Evolutionary conservation across 2,113 vertebrate species (phyloP).

Genomic region (Dipodomys ordii): DNA sequence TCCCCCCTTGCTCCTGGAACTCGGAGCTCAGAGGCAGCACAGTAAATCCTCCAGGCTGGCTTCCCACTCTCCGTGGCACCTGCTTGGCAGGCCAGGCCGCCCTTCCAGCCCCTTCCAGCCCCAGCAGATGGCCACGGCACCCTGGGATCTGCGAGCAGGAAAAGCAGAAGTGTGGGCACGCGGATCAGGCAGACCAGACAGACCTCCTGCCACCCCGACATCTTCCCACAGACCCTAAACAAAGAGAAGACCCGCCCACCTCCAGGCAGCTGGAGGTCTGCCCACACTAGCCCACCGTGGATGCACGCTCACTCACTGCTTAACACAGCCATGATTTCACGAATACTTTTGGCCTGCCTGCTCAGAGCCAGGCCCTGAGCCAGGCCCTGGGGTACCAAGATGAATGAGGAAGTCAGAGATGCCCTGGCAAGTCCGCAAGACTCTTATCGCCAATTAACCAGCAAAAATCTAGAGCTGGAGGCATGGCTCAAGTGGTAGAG

Average conservation of each 20-base stretch:
- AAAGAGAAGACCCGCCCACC: not conserved
- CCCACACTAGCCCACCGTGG: too few relatives aligned
- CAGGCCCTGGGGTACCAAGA: not conserved
- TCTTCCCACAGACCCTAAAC: not conserved
- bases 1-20: not conserved
- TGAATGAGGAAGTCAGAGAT: not conserved
- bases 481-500: too few relatives aligned
- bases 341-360: not conserved
- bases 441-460: not conserved
- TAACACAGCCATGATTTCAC: not conserved
- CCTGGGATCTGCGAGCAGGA: not conserved
- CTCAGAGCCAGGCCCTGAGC: not conserved
- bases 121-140: not conserved
- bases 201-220: not conserved
- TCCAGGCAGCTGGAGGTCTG: not conserved
- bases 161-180: not conserved
- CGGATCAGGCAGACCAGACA: accelerated
- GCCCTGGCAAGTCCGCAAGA: not conserved
- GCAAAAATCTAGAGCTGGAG: too few relatives aligned
- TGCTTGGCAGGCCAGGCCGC: not conserved
- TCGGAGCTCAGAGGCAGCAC: not conserved
- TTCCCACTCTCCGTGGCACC: not conserved
- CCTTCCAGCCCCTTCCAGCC: not conserved
- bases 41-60: conserved; percentile 60
- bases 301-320: too few relatives aligned